A percentile compares a stretch with the other conserved stretches of the same genome.
Conservation (phyloP, 2,797 vertebrate species). For the Phataginus tetradactyla region DNA sequence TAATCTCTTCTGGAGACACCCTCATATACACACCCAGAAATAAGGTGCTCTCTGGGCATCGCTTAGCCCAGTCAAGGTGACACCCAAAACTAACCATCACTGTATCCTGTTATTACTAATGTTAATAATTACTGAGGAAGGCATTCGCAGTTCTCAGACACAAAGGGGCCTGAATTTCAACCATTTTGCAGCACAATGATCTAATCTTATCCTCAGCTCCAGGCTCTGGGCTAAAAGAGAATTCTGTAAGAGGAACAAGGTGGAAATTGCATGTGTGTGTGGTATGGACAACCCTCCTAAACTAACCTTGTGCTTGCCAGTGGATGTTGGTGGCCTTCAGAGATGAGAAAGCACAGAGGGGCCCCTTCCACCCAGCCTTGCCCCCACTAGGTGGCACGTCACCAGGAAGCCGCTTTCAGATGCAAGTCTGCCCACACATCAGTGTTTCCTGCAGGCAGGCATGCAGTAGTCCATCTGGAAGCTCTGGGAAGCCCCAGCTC, state of each 20-base stretch:
- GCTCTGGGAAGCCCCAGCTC: background rate
- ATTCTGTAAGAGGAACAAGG: background rate
- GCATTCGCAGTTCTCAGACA: background rate
- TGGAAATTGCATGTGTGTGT: rapidly evolving
- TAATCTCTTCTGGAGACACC: background rate
- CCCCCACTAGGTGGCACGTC: background rate
- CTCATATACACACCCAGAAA: background rate
- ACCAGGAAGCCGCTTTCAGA: background rate
- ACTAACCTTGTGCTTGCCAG: background rate
- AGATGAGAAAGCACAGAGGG: background rate
- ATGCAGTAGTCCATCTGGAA: background rate
- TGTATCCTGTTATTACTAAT: background rate
- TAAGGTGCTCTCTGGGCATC: background rate
- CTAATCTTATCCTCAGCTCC: background rate
- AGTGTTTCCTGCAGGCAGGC: background rate
- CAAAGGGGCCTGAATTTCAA: background rate
- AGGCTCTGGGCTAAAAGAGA: background rate
- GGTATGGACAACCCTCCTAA: background rate
- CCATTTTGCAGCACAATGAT: background rate
- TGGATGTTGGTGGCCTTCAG: background rate
- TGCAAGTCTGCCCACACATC: background rate
- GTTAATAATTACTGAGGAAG: background rate
- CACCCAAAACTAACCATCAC: background rate
- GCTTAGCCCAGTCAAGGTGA: background rate
- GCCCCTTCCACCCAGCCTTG: background rate